Evolutionary conservation across 2,797 vertebrate genomes (phyloP).

Genomic region (Percopsis omiscomaycus): DNA sequence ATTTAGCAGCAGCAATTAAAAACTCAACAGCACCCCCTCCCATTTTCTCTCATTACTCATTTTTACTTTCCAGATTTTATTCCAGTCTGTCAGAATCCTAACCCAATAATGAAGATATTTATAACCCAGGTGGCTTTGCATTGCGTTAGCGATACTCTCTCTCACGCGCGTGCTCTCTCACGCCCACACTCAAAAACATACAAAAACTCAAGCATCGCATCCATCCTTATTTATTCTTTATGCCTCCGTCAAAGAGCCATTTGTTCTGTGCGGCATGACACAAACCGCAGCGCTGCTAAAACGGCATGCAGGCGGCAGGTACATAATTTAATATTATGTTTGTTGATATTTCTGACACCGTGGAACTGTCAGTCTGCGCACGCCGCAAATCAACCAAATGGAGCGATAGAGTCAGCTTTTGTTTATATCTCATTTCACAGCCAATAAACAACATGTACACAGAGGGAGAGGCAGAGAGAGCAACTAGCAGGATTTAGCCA

Average conservation of each 20-base stretch:
- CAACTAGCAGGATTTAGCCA: too few species aligned
- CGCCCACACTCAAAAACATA: background rate
- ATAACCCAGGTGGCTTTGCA: too few species aligned
- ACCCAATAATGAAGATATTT: background rate
- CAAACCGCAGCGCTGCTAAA: background rate
- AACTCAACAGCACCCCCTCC: background rate
- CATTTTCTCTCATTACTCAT: conserved; percentile 6
- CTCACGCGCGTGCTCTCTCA: background rate
- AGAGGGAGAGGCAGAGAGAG: too few species aligned
- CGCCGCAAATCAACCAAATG: background rate
- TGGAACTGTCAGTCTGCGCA: background rate
- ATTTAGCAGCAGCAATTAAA: conserved; percentile 51
- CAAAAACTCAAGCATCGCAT: background rate
- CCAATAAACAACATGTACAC: conserved; percentile 1
- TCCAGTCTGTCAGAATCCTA: background rate
- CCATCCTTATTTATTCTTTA: background rate
- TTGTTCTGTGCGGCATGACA: background rate
- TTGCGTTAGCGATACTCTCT: too few species aligned
- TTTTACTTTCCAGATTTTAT: background rate
- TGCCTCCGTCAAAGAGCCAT: background rate
- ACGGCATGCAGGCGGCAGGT: background rate
- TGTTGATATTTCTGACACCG: conserved; percentile 6
- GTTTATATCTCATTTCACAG: conserved; percentile 2
- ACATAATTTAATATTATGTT: background rate
- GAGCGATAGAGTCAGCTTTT: background rate